Base-by-base conservation (phyloP, 2,888 invertebrate genomes). In the Eretmocerus hayati region DNA sequence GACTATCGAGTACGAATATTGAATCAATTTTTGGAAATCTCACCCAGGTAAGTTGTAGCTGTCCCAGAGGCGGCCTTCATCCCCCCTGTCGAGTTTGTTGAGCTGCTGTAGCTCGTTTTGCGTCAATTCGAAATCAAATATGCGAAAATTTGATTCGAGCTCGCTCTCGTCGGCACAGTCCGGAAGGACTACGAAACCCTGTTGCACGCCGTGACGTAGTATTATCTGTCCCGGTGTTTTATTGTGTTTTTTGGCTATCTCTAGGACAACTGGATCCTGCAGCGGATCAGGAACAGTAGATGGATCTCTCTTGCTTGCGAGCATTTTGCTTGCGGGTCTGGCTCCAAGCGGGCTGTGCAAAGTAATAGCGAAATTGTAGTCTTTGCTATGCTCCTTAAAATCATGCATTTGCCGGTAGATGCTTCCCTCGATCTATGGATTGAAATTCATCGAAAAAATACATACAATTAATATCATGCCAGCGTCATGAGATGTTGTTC, bases 141-240 rank as follows among this genome's bases (percentile, higher is more conserved):
- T 72, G 45, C 80, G 71, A 42, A 84, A 77, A 62, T 90, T 90
- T 62, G 82, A 77, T 72, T 78, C 77, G 22, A 90, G 77, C 60
- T 89, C 76, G 9, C 76, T 67, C 1, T 81, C 78, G 59, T 81
- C 85, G 2, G 81, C 77, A 66, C 87, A 88, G 71, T 90, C 90
- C 18, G 89, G 88, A 61, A 90, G 85, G 11, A 85, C 84, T 33
- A 80, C 76, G 32, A 87, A 73, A 32, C 78, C 79, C 57, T 81
- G 77, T 62, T 84, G 83, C 1, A 85, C 71, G 42, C 86, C 71
- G 62, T 82, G 85, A 54, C 81, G 75, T n/a, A 90, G 72, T 37
- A 87, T 69, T 40, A 87, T 74, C 73, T 89, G 88, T 9, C 83
- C 87, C 0, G 84, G 69, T 3, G 81, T 77, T 66, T 81, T 84